These are phyloP conservation scores for Polyommatus iphigenia DNA, from an alignment of 2,888 invertebrate species.

Conservation along the genomic window DNA sequence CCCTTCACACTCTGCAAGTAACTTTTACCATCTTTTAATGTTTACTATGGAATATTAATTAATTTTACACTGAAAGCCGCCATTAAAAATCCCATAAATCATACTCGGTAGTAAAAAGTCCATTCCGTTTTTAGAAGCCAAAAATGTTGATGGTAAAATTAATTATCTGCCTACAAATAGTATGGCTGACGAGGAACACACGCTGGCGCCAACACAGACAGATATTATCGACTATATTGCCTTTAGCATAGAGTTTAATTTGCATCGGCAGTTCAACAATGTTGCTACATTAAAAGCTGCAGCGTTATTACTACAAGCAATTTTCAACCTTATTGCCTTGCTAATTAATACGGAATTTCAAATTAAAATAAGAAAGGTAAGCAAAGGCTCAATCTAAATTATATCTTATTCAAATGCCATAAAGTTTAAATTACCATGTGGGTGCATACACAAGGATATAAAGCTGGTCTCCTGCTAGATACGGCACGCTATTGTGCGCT, in stretches of 20 bases:
- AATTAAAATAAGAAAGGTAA: neutral
- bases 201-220: neutral
- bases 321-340: neutral
- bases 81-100: slow-evolving; percentile 7
- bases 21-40: neutral
- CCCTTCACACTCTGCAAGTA: neutral
- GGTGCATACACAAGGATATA: neutral
- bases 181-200: slow-evolving; percentile 1
- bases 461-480: slow-evolving; percentile 52
- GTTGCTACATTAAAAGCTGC: neutral
- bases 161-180: slow-evolving; percentile 26
- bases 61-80: neutral
- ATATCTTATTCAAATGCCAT: neutral
- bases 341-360: neutral
- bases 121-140: slow-evolving; percentile 5
- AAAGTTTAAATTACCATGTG: neutral
- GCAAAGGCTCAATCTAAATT: neutral
- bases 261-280: neutral
- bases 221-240: neutral
- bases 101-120: neutral
- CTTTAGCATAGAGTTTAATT: neutral
- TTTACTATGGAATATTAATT: neutral
- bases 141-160: slow-evolving; percentile 25
- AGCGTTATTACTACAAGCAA: neutral
- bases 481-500: slow-evolving; percentile 58